Percentiles rank a stretch among this genome's conserved stretches.
Evolutionary conservation across 2,797 vertebrate genomes (phyloP).

Genomic region (Cyclura pinguis): DNA sequence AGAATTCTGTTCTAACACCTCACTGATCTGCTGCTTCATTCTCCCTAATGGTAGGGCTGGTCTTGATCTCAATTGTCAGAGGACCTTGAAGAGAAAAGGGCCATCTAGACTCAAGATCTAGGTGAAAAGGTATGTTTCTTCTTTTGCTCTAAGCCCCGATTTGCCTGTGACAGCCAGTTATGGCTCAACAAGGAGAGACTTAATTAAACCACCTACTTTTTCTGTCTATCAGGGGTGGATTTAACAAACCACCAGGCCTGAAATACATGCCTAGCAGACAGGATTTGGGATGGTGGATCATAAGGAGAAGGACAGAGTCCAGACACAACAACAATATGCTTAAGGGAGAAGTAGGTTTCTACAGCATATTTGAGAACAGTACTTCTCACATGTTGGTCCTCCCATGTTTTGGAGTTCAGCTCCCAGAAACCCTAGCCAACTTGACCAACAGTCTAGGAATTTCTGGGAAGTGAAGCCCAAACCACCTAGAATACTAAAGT

Average conservation of each 20-base stretch:
- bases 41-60: no score
- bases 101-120: not conserved
- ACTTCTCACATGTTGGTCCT: no score
- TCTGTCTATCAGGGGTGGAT: not conserved
- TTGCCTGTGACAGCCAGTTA: no score
- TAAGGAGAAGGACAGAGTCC: not conserved
- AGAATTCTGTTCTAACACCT: not conserved
- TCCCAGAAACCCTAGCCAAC: no score
- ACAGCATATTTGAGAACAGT: not conserved
- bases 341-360: not conserved
- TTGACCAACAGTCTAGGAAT: no score
- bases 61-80: not conserved
- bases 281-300: not conserved
- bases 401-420: no score
- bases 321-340: not conserved
- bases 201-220: not conserved
- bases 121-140: not conserved
- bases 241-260: no score
- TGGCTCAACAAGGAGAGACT: not conserved
- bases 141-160: no score
- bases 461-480: no score
- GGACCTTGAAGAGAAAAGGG: no score
- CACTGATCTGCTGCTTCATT: no score
- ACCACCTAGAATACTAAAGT: no score
- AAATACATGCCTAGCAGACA: not conserved